Percentiles rank a stretch among this genome's conserved stretches.
Evolutionary conservation across 2,888 invertebrate genomes (phyloP).

Genomic region (Calameuta filiformis): DNA sequence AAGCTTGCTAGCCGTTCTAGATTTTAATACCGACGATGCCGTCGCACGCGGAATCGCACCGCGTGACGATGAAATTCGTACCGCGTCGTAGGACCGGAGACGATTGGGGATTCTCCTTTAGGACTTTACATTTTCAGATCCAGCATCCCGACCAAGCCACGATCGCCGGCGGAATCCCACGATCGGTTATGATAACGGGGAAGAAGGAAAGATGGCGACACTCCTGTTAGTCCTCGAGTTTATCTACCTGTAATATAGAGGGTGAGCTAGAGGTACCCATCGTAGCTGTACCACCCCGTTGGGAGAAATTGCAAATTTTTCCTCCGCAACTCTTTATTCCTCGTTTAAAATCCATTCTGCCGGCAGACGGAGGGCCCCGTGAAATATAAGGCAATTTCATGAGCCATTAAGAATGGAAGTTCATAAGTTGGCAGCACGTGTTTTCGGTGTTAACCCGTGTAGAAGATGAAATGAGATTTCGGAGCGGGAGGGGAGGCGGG

Average conservation of each 20-base stretch:
- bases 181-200: background rate
- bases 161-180: background rate
- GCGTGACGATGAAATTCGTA: background rate
- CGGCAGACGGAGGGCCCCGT: slow-evolving; percentile 32
- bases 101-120: background rate
- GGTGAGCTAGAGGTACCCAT: background rate
- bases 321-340: slow-evolving; percentile 3
- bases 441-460: slow-evolving; percentile 59
- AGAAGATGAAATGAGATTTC: slow-evolving; percentile 56
- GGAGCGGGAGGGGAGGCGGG: slow-evolving; percentile 27
- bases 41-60: background rate
- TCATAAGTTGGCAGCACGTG: slow-evolving; percentile 57
- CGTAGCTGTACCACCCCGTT: background rate
- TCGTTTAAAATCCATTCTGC: slow-evolving; percentile 38
- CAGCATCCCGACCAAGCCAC: too few species aligned
- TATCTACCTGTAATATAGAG: background rate
- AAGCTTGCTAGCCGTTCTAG: slow-evolving; percentile 31
- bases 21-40: slow-evolving; percentile 31
- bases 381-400: slow-evolving; percentile 60
- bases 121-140: too few species aligned
- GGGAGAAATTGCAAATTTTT: background rate
- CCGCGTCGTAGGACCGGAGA: background rate
- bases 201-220: background rate
- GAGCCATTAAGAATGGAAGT: slow-evolving; percentile 58
- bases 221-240: background rate